Conservation (phyloP, 53 echinoderm and acorn worm genomes). For the Crossaster papposus region DNA sequence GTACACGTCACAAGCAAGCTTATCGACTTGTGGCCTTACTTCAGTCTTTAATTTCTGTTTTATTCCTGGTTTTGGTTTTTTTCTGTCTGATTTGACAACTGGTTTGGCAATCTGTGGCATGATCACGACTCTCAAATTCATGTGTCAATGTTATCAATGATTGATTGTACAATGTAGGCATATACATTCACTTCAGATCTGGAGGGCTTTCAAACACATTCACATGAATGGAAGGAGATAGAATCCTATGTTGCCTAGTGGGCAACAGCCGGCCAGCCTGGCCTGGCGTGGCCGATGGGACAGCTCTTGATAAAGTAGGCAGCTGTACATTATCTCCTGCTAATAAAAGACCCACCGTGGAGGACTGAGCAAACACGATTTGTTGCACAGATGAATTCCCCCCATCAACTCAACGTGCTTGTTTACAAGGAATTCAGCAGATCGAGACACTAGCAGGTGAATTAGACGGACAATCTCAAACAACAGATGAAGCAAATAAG, state of each 20-base stretch:
- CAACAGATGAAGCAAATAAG: not conserved
- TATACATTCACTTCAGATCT: slow-evolving; percentile 12
- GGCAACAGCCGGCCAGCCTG: not conserved
- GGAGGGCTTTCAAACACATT: not conserved
- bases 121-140: not conserved
- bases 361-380: slow-evolving; percentile 2
- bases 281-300: not conserved
- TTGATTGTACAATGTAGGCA: too few relatives aligned
- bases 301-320: not conserved
- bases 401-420: not conserved
- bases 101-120: not conserved
- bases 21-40: not conserved
- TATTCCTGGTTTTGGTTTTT: too few relatives aligned
- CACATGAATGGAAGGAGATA: not conserved
- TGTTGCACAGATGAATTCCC: not conserved
- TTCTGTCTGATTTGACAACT: not conserved
- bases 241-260: not conserved
- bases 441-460: not conserved
- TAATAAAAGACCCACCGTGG: not conserved
- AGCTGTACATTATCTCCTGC: slow-evolving; percentile 6
- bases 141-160: slow-evolving; percentile 6
- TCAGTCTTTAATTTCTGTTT: too few relatives aligned
- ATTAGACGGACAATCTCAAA: not conserved
- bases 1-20: not conserved
- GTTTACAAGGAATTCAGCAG: not conserved